A percentile compares a stretch with the other conserved stretches of the same genome.
Conservation (phyloP, 1,140 invertebrate genomes). For the Sipha flava region DNA sequence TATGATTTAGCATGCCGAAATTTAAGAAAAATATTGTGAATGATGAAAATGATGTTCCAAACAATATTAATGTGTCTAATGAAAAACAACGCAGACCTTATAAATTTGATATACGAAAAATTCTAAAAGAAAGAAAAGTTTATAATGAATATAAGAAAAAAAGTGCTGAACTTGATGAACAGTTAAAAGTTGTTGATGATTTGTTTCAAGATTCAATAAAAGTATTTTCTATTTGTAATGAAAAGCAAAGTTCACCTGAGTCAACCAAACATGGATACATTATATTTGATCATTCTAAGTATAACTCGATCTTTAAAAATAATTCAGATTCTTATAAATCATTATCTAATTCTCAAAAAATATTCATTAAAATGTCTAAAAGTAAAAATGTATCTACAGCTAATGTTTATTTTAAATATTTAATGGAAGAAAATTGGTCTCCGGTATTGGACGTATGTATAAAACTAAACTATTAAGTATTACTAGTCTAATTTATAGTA, state of each 20-base stretch:
- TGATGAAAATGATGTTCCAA: neutral
- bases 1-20: neutral
- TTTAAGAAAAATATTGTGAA: neutral
- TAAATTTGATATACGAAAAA: conserved; percentile 3
- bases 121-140: conserved; percentile 3
- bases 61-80: neutral
- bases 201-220: neutral
- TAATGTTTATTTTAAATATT: neutral
- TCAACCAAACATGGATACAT: neutral
- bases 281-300: neutral
- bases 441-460: neutral
- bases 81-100: neutral
- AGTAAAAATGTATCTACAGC: neutral
- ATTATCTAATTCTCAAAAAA: neutral
- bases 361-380: neutral
- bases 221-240: neutral
- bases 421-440: neutral
- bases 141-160: neutral
- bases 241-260: neutral
- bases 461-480: neutral
- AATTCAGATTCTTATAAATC: neutral
- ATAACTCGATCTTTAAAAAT: neutral
- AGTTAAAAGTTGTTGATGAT: neutral
- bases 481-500: too few relatives aligned
- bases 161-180: neutral